These are phyloP conservation scores for Drosophila funebris DNA, from an alignment of 1,140 invertebrate genomes.

Conservation along the genomic window DNA sequence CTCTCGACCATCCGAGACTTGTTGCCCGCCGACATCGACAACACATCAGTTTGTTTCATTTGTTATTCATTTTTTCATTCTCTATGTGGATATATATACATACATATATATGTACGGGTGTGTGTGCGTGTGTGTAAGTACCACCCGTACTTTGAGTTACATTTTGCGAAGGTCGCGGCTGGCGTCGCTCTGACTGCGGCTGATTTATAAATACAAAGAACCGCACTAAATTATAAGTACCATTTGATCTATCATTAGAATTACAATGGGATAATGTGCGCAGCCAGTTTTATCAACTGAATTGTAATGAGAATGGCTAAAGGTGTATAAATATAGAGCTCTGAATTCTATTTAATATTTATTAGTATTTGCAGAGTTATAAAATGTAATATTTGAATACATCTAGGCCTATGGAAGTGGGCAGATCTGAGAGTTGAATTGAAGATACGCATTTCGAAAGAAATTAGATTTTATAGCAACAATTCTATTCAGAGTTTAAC, in stretches of 20 bases:
- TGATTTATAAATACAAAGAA: constrained; percentile 66
- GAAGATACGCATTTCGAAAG: too few species aligned
- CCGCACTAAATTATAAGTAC: constrained; percentile 58
- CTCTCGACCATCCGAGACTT: constrained; percentile 17
- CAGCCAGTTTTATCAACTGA: background rate
- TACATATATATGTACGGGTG: too few species aligned
- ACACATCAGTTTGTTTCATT: constrained; percentile 1
- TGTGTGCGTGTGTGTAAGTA: too few species aligned
- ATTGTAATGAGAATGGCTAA: background rate
- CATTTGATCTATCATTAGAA: constrained; percentile 39
- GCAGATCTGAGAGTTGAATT: too few species aligned
- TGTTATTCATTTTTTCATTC: background rate
- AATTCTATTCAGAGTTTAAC: too few species aligned
- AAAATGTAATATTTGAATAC: too few species aligned
- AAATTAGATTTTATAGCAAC: too few species aligned
- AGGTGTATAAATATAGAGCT: background rate
- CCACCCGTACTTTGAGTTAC: background rate
- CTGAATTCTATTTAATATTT: background rate
- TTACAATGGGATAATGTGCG: constrained; percentile 32
- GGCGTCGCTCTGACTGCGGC: constrained; percentile 36
- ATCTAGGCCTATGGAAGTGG: too few species aligned
- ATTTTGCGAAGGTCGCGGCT: constrained; percentile 51
- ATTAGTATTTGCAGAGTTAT: background rate
- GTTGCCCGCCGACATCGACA: constrained; percentile 6
- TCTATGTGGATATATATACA: too few species aligned